Conservation (phyloP, 2,888 invertebrate genomes). For the Acronicta aceris region DNA sequence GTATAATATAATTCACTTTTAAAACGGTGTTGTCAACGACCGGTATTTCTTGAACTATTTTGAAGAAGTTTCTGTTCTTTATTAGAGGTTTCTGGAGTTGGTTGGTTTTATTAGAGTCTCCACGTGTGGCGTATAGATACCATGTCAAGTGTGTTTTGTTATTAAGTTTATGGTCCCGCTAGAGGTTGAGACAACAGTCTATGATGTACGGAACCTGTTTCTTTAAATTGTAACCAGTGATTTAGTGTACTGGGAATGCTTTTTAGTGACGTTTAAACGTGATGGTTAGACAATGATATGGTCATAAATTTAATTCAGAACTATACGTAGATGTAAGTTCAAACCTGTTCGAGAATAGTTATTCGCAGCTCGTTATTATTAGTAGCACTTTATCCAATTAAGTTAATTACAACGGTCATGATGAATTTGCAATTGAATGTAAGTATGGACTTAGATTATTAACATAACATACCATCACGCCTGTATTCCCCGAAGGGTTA, state of each 20-base stretch:
- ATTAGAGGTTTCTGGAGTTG: conserved; percentile 48
- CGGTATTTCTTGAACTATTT: conserved; percentile 61
- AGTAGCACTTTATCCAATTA: conserved; percentile 13
- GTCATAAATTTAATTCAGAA: conserved; percentile 70
- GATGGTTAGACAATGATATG: conserved; percentile 75
- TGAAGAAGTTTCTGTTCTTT: conserved; percentile 8
- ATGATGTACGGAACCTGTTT: conserved; percentile 76
- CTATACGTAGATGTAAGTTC: conserved; percentile 28
- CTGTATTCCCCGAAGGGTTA: no score
- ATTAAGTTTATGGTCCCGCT: conserved; percentile 78
- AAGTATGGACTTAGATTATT: no score
- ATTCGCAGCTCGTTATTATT: conserved; percentile 23
- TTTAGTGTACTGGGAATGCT: conserved; percentile 84
- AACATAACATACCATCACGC: no score
- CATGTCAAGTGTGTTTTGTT: conserved; percentile 84
- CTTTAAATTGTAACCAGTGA: conserved; percentile 74
- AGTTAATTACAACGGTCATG: background rate
- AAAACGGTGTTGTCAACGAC: conserved; percentile 56
- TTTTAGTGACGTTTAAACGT: conserved; percentile 77
- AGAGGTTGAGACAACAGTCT: conserved; percentile 79
- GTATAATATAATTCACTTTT: conserved; percentile 82
- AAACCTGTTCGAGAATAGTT: conserved; percentile 35
- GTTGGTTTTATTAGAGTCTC: conserved; percentile 56
- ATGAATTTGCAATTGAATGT: background rate
- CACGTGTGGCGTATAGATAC: conserved; percentile 75